Evolutionary conservation across 1,140 invertebrate genomes (phyloP), one percentile per base, ranked within the genome.

Genomic region (Pissodes strobi): DNA sequence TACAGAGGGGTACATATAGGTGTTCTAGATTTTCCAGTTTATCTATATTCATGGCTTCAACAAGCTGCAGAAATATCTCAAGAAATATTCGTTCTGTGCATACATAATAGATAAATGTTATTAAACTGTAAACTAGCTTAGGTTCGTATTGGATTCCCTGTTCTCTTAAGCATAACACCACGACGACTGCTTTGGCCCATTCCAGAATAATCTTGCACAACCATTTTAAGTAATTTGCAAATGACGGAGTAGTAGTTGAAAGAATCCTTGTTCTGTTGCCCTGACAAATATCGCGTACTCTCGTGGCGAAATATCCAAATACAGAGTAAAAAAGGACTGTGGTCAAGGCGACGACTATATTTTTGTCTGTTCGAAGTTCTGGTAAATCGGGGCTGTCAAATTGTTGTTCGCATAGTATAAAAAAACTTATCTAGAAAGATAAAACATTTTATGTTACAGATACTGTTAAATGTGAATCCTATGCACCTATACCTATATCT

Each of bases 321-420:
- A 90, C 88, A 70, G 90, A 90, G 78, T 90, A 91, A 77, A 91
- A 90, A 81, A 91, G 86, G 1, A 91, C 79, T 0, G 88, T 88
- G 72, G 90, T 90, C 10, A 91, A 80, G 21, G 83, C 84, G 0
- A 86, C 87, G 17, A 89, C 78, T 18, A 81, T 75, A 34, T 86
- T 83, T 41, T 84, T 81, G 2, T 82, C 67, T 13, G 37, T 25
- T 64, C 41, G 52, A 8, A 46, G 17, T 8, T 49, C 37, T 1
- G 51, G n/a, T 4, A 38, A 43, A 51, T 67, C 57, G 13, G 37
- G 34, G 8, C 68, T 53, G 41, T 72, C 45, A n/a, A 73, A 27
- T 13, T 60, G 60, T 9, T 69, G 30, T 38, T 75, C 68, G 41
- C 74, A 75, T 1, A 74, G 38, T 13, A 74, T 68, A 52, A 75